Evolutionary conservation across 2,888 invertebrate species (phyloP), one percentile per base, ranked within the genome.

Genomic region (Ochlodes sylvanus): DNA sequence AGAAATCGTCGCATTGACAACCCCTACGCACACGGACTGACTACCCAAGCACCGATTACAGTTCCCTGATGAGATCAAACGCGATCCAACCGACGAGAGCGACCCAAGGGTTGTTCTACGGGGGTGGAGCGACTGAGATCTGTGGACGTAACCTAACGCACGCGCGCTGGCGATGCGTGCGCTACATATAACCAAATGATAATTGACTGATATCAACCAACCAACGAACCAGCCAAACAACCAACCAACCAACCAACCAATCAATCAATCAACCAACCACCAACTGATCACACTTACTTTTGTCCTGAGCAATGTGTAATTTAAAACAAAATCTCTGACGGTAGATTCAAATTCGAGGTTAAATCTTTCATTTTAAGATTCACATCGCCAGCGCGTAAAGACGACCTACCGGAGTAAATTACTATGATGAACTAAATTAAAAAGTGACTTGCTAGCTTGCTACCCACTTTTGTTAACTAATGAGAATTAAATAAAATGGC

Each of bases 51-150:
- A 47, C 44, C 44, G 44, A 47, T 7, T 2, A 47, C 5, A 44
- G 12, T 12, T 10, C n/a, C 9, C 44, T 7, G 15, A 47, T 47
- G 44, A 47, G 44, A 47, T 44, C 44, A 44, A 15, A 44, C 44
- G 42, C 42, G 44, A 15, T 5, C 15, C 44, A 6, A 44, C 44
- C 7, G 44, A 42, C 42, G 7, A 34, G 32, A 34, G 10, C 38
- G 38, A 38, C 12, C 38, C 12, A 38, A 12, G 10, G 17, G 61
- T 61, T 50, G 34, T 34, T 47, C 9, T 27, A 61, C 17, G 50
- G 32, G 9, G 32, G 32, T 55, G 55, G 32, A 34, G 61, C 47
- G 27, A 50, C 10, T 34, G 61, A 61, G 61, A 61, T 61, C 61
- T 19, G 61, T 32, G 21, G 47, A 57, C 41, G 57, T 50, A 42